Base-by-base conservation (phyloP, 2,888 invertebrate genomes). In the Zaprionus obscuricornis region DNA sequence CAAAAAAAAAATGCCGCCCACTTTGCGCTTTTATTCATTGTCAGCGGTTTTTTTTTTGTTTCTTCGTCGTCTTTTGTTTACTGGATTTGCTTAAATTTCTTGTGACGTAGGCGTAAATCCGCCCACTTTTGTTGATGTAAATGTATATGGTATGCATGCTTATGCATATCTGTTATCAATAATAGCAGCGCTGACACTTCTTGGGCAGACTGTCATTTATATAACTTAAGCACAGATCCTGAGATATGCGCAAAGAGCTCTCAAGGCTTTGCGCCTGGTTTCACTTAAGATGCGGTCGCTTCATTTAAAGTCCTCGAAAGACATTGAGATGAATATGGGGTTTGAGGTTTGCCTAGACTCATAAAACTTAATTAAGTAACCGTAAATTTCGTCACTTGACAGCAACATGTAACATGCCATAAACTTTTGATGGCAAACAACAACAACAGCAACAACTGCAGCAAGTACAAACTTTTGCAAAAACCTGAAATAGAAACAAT, bases 301-400 rank as follows among this genome's bases (percentile, higher is more conserved):
- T n/a, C n/a, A n/a, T n/a, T n/a, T n/a, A n/a, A n/a, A n/a, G n/a
- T n/a, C n/a, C n/a, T n/a, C n/a, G n/a, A n/a, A n/a, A n/a, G n/a
- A n/a, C n/a, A n/a, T n/a, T n/a, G n/a, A n/a, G n/a, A n/a, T n/a
- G n/a, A n/a, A n/a, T n/a, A n/a, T n/a, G n/a, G 33, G 14, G 11
- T 17, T 34, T 5, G 26, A 26, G 14, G 1, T 42, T 18, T 5
- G 26, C 36, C 14, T n/a, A n/a, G n/a, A 45, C 45, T 11, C 49
- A 56, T 62, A 47, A 70, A 83, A 71, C 65, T 51, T 73, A 73
- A 76, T 77, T 84, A 79, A 56, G 63, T 45, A 84, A 54, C 51
- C 64, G 56, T 56, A 66, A 75, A 68, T 65, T 79, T 49, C 55
- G 55, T 55, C 66, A 73, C 63, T 52, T 70, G 66, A 56, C 74